A percentile compares a stretch with the other conserved stretches of the same genome.
Conservation (phyloP, 2,888 invertebrate genomes). For the Metellina segmentata region DNA sequence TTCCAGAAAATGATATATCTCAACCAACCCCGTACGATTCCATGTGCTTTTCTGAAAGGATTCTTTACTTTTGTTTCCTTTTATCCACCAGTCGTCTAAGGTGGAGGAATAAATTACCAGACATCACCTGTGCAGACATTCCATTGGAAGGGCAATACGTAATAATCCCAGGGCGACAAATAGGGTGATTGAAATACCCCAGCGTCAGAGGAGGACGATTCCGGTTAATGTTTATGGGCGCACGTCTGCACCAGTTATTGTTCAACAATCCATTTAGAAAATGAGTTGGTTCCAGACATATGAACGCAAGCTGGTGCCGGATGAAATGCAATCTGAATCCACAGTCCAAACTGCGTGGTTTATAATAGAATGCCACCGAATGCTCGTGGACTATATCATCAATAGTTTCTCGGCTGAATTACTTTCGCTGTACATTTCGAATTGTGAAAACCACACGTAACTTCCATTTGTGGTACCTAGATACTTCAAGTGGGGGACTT, state of each 20-base stretch:
- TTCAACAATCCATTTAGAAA: not conserved
- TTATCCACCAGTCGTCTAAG: not conserved
- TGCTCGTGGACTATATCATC: not conserved
- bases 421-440: no score
- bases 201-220: not conserved
- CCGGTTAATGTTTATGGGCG: not conserved
- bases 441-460: no score
- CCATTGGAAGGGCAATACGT: not conserved
- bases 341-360: not conserved
- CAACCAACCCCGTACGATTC: not conserved
- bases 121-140: conserved; percentile 31
- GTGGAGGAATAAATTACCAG: conserved; percentile 13
- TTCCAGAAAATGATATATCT: conserved; percentile 59
- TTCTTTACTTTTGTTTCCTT: not conserved
- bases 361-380: not conserved
- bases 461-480: no score
- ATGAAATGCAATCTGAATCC: not conserved
- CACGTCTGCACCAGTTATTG: not conserved
- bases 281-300: not conserved
- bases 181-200: not conserved
- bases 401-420: not conserved
- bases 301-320: not conserved
- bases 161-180: not conserved
- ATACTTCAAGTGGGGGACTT: no score
- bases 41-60: conserved; percentile 17